Conservation (phyloP, 2,888 invertebrate species). For the Trachelus stipa region DNA sequence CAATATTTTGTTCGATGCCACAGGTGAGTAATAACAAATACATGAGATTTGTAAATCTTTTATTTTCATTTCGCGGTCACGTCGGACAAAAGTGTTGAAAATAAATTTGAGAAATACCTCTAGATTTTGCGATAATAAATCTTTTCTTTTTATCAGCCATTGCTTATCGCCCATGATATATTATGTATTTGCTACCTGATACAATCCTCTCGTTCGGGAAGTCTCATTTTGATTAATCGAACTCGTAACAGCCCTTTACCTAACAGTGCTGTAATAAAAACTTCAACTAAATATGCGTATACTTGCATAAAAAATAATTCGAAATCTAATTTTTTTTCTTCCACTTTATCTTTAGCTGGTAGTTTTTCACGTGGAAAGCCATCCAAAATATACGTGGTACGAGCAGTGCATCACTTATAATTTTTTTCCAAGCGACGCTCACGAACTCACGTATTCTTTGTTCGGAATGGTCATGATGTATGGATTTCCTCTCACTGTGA, state of each 20-base stretch:
- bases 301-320: not conserved
- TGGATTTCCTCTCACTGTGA: conserved; percentile 83
- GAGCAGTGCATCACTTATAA: conserved; percentile 92
- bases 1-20: conserved; percentile 84
- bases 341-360: conserved; percentile 71
- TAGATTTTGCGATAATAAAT: not conserved
- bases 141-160: conserved; percentile 8
- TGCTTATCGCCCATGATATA: not conserved
- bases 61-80: not conserved
- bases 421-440: conserved; percentile 76
- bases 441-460: conserved; percentile 84
- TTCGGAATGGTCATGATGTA: conserved; percentile 91
- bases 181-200: not conserved
- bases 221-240: not conserved
- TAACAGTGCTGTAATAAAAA: not conserved
- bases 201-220: not conserved
- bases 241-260: not conserved
- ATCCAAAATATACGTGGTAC: conserved; percentile 87
- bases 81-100: not conserved
- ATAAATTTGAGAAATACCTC: not conserved
- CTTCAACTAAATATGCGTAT: too few species aligned
- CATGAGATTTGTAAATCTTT: not conserved
- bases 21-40: conserved; percentile 73
- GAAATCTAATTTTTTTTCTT: conserved; percentile 10
- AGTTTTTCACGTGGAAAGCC: conserved; percentile 87